Conservation (phyloP, 2,888 invertebrate genomes). For the Pheosia gnoma region DNA sequence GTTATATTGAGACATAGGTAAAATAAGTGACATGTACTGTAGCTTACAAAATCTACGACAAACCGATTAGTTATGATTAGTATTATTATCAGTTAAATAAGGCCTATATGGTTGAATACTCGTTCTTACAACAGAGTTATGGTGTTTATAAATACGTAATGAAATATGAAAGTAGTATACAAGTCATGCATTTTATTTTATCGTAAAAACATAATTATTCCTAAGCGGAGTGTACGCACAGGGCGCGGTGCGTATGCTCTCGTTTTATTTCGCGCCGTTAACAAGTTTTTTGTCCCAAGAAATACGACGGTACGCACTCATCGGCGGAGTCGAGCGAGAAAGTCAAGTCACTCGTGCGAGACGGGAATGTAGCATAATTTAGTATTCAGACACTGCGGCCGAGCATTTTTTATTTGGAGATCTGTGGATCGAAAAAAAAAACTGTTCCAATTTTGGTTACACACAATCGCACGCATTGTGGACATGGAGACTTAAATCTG, state of each 20-base stretch:
- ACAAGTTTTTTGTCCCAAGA: constrained; percentile 64
- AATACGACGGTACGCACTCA: constrained; percentile 59
- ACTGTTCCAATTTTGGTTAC: constrained; percentile 7
- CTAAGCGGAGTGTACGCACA: constrained; percentile 13
- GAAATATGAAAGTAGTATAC: too few relatives aligned
- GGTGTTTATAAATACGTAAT: too few relatives aligned
- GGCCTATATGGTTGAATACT: too few relatives aligned
- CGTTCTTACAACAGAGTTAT: too few relatives aligned
- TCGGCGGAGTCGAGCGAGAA: constrained; percentile 54
- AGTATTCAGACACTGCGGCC: constrained; percentile 14
- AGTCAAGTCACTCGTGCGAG: constrained; percentile 55
- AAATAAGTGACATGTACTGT: too few relatives aligned
- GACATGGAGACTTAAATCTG: not conserved
- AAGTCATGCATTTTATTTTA: too few relatives aligned
- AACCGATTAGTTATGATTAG: too few relatives aligned
- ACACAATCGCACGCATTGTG: constrained; percentile 12
- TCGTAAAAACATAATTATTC: not conserved
- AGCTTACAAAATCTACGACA: too few relatives aligned
- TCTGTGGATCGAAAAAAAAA: constrained; percentile 13
- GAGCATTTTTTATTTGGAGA: constrained; percentile 17
- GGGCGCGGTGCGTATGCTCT: constrained; percentile 42
- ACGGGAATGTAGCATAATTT: constrained; percentile 51
- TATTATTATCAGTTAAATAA: too few relatives aligned
- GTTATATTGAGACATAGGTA: too few relatives aligned
- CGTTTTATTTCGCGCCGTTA: constrained; percentile 57